These are phyloP conservation scores for Heliothis subflexa DNA, from an alignment of 1,140 invertebrate species.

Conservation along the genomic window DNA sequence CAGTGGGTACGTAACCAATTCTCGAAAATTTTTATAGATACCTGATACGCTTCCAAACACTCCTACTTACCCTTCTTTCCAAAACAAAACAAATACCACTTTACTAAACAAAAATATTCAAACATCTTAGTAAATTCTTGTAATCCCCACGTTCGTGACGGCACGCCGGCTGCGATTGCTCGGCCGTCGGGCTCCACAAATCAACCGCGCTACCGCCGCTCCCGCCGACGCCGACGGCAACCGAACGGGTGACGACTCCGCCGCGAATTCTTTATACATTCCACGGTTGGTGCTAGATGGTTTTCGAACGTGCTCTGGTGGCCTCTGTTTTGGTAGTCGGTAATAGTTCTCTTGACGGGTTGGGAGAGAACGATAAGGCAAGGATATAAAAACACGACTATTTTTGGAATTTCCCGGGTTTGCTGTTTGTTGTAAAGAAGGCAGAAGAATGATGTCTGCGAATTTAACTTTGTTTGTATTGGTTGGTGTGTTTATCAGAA, in stretches of 20 bases:
- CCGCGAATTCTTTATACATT: slow-evolving; percentile 57
- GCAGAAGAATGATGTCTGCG: too few species aligned
- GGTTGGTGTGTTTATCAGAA: too few species aligned
- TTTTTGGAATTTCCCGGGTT: too few species aligned
- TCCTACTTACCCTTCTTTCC: neutral
- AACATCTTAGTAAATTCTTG: slow-evolving; percentile 32
- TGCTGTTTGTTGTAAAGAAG: too few species aligned
- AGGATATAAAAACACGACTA: too few species aligned
- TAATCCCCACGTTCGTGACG: slow-evolving; percentile 47
- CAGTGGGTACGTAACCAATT: too few species aligned
- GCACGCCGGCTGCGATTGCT: slow-evolving; percentile 46
- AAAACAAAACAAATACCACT: neutral
- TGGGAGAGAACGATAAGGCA: too few species aligned
- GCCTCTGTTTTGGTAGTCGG: slow-evolving; percentile 12
- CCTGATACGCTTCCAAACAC: neutral
- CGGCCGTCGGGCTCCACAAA: slow-evolving; percentile 47
- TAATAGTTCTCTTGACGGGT: neutral
- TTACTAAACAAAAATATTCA: slow-evolving; percentile 1
- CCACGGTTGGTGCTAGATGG: slow-evolving; percentile 56
- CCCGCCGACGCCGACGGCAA: slow-evolving; percentile 36
- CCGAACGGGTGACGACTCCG: slow-evolving; percentile 52
- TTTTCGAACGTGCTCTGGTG: slow-evolving; percentile 53
- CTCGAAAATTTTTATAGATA: too few species aligned
- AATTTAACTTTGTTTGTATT: too few species aligned
- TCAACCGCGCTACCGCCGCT: slow-evolving; percentile 43